Evolutionary conservation across 2,888 invertebrate species (phyloP).

Genomic region (Oxytorus armatus): DNA sequence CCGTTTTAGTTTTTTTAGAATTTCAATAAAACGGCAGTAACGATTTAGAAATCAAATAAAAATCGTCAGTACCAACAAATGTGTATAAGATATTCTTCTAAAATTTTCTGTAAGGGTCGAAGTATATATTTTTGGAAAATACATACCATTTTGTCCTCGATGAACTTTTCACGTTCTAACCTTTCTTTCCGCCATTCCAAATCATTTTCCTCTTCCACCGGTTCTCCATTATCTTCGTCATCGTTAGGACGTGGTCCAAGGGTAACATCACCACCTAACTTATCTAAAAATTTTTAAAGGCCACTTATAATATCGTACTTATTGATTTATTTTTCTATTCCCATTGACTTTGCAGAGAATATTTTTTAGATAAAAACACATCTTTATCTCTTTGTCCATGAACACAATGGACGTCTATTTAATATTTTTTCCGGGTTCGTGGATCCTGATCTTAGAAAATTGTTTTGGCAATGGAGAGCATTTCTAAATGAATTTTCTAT

Average conservation of each 20-base stretch:
- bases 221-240: constrained; percentile 82
- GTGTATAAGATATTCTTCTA: too few species aligned
- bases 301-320: not conserved
- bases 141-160: constrained; percentile 86
- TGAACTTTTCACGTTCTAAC: constrained; percentile 92
- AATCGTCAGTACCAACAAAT: too few species aligned
- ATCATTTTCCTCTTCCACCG: constrained; percentile 91
- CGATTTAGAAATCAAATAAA: constrained; percentile 26
- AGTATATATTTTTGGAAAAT: constrained; percentile 1
- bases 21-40: not conserved
- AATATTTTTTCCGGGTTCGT: too few species aligned
- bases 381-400: too few species aligned
- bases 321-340: too few species aligned
- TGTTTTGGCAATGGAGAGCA: too few species aligned
- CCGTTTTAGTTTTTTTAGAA: not conserved
- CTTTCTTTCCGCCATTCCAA: constrained; percentile 92
- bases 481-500: too few species aligned
- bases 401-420: too few species aligned
- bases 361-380: too few species aligned
- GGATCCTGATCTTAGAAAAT: too few species aligned
- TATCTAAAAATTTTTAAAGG: constrained; percentile 75
- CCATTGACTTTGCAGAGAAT: too few species aligned
- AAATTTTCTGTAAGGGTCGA: not conserved
- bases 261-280: constrained; percentile 82
- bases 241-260: constrained; percentile 76